Conservation (phyloP, 2,888 invertebrate species). For the Amphimallon solstitiale region DNA sequence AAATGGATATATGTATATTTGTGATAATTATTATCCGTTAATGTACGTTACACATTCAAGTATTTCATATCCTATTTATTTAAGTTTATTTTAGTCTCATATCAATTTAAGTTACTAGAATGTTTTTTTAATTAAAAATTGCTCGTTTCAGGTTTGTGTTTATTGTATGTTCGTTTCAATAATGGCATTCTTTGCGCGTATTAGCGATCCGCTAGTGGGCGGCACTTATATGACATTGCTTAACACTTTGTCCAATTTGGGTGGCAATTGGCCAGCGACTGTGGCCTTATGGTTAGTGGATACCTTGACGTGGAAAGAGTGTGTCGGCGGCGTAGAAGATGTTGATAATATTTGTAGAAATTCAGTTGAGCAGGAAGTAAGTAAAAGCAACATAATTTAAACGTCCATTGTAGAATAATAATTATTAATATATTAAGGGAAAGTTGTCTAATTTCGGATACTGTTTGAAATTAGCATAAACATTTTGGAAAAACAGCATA, state of each 20-base stretch:
- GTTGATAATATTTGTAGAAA: slow-evolving; percentile 74
- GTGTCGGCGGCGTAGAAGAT: slow-evolving; percentile 64
- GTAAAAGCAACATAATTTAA: no score
- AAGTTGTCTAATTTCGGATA: no score
- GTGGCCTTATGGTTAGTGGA: slow-evolving; percentile 92
- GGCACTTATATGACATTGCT: slow-evolving; percentile 99
- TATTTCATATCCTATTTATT: no score
- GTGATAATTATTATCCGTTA: no score
- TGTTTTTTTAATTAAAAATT: no score
- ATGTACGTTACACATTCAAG: no score
- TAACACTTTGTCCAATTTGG: slow-evolving; percentile 95
- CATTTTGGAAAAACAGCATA: no score
- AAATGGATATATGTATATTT: no score
- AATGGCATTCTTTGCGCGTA: slow-evolving; percentile 98
- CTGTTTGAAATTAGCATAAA: no score
- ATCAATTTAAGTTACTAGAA: no score
- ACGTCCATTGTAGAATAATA: background rate
- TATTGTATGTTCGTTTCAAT: slow-evolving; percentile 97
- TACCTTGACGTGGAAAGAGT: slow-evolving; percentile 82
- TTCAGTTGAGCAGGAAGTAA: slow-evolving; percentile 72
- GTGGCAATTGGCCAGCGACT: slow-evolving; percentile 98
- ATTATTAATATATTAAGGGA: background rate
- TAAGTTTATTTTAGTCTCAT: no score
- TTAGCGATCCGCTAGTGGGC: slow-evolving; percentile 96
- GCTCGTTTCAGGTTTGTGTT: slow-evolving; percentile 76